Evolutionary conservation across 2,888 invertebrate species (phyloP).

Genomic region (Philopedon plagiatum): DNA sequence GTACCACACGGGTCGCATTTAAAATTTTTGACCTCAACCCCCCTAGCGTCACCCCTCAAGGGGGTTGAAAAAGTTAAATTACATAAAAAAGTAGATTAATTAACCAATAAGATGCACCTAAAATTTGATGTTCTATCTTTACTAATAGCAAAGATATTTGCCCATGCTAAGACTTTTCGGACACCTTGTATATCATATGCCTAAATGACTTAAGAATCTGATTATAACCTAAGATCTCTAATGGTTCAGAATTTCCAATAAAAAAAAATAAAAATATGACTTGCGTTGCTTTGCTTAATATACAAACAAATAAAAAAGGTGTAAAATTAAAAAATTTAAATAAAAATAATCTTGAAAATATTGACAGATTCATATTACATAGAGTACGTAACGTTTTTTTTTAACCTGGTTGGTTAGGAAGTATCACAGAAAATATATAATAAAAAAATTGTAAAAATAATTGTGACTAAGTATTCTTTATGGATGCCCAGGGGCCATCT

Average conservation of each 20-base stretch:
- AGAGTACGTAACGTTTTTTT: constrained; percentile 43
- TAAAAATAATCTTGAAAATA: constrained; percentile 50
- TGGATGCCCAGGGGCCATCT: constrained; percentile 22
- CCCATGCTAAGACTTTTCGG: no score
- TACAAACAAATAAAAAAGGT: constrained; percentile 39
- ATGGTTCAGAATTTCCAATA: constrained; percentile 7
- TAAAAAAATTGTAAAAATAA: constrained; percentile 50
- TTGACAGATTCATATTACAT: constrained; percentile 38
- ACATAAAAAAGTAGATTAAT: no score
- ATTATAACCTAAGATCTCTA: neutral
- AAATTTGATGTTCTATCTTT: no score
- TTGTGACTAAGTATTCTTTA: constrained; percentile 44
- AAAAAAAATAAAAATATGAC: constrained; percentile 36
- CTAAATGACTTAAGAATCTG: neutral
- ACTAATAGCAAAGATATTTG: no score
- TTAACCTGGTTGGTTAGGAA: constrained; percentile 59
- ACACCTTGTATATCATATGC: no score
- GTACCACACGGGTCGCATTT: no score
- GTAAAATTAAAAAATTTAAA: constrained; percentile 48
- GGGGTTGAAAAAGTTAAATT: no score
- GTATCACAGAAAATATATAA: constrained; percentile 62
- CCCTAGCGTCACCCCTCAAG: no score
- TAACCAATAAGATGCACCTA: no score
- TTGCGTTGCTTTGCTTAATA: constrained; percentile 34
- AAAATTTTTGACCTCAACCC: no score